Evolutionary conservation across 2,113 vertebrate species (phyloP).

Genomic region (Ciconia maguari): DNA sequence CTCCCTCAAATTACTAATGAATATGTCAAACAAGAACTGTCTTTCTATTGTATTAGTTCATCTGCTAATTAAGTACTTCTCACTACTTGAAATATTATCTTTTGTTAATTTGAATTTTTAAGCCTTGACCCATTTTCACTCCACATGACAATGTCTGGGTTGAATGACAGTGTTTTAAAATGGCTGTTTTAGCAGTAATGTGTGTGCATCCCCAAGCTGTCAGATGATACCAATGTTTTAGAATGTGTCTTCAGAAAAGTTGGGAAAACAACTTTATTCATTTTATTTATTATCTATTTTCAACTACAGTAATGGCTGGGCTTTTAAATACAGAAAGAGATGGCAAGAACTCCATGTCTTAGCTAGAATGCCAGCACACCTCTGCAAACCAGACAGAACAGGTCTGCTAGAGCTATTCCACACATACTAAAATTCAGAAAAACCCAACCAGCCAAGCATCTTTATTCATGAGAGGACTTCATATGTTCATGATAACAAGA

Average conservation of each 20-base stretch:
- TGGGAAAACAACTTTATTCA: neutral
- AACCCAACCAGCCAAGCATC: neutral
- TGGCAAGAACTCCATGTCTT: neutral
- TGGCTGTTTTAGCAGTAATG: neutral
- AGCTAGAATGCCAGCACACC: neutral
- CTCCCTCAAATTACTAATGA: neutral
- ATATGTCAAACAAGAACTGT: neutral
- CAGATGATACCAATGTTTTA: neutral
- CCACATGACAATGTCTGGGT: neutral
- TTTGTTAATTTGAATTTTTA: neutral
- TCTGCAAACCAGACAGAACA: neutral
- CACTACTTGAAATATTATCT: neutral
- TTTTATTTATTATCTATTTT: neutral
- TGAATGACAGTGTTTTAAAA: neutral
- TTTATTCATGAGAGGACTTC: neutral
- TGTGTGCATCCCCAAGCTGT: neutral
- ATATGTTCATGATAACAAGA: neutral
- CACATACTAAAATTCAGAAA: neutral
- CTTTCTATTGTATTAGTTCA: neutral
- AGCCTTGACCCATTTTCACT: neutral
- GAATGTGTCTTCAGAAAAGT: neutral
- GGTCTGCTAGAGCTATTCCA: neutral
- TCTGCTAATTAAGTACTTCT: neutral
- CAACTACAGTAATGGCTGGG: neutral
- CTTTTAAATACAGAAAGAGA: constrained; percentile 23